Conservation (phyloP, 2,113 vertebrate species). For the Piaya cayana region DNA sequence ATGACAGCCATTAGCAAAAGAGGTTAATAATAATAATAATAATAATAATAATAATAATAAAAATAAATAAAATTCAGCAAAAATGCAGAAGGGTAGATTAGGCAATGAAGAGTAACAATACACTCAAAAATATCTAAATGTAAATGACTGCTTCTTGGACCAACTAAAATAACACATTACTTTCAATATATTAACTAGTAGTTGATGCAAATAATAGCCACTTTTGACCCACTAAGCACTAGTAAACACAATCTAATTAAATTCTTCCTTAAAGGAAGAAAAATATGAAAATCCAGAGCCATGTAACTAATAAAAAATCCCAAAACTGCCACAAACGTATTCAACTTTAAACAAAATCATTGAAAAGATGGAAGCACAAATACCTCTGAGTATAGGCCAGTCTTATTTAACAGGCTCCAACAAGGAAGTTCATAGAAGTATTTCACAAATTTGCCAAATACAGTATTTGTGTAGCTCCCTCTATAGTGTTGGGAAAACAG, state of each 20-base stretch:
- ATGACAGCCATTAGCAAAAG: conserved; percentile 47
- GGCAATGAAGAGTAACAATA: not conserved
- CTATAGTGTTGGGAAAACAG: not conserved
- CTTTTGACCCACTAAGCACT: not conserved
- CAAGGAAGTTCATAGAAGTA: not conserved
- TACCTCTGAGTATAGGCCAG: not conserved
- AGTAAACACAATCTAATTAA: not conserved
- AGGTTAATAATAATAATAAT: not conserved
- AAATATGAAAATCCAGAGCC: not conserved
- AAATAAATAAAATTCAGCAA: not conserved
- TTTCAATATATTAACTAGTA: not conserved
- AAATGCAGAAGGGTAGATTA: not conserved
- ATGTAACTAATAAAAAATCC: not conserved
- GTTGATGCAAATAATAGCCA: not conserved
- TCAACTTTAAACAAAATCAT: not conserved
- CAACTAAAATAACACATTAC: not conserved
- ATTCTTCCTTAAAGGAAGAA: not conserved
- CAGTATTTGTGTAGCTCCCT: not conserved
- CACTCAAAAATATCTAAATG: not conserved
- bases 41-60: too few species aligned
- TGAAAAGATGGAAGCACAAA: not conserved
- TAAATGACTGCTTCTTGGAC: not conserved
- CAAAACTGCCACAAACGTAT: not conserved
- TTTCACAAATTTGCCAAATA: not conserved
- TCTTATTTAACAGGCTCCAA: not conserved